phyloP scores from a whole-genome alignment of 2,888 invertebrate genomes.

The Bellardia bayeri region DNA sequence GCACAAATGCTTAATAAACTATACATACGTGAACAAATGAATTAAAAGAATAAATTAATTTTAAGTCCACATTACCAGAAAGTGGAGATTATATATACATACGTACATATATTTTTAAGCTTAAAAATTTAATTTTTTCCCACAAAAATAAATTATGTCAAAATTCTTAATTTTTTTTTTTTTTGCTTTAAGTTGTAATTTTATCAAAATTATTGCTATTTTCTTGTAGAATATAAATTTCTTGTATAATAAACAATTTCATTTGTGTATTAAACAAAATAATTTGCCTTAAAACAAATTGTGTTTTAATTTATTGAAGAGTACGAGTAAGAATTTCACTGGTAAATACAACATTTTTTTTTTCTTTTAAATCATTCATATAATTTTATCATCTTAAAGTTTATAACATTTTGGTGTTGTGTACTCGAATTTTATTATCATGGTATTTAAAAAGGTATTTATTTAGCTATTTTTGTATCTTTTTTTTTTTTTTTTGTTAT shows the following conservation, averaged over 20 bases:
- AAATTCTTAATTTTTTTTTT: slow-evolving; percentile 61
- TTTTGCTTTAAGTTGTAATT: slow-evolving; percentile 60
- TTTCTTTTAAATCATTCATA: slow-evolving; percentile 28
- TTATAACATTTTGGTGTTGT: slow-evolving; percentile 62
- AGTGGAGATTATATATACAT: slow-evolving; percentile 80
- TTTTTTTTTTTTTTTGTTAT: slow-evolving; percentile 13
- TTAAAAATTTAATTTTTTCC: slow-evolving; percentile 1
- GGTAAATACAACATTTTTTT: slow-evolving; percentile 57
- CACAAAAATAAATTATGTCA: slow-evolving; percentile 5
- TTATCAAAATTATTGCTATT: slow-evolving; percentile 32
- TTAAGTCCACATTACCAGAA: slow-evolving; percentile 78
- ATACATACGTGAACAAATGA: background rate
- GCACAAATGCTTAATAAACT: slow-evolving; percentile 56
- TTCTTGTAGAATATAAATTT: slow-evolving; percentile 58
- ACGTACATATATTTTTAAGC: slow-evolving; percentile 13
- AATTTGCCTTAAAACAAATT: slow-evolving; percentile 73
- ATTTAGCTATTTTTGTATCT: background rate
- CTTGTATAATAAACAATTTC: slow-evolving; percentile 47
- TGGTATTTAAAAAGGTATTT: slow-evolving; percentile 55
- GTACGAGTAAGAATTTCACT: slow-evolving; percentile 54
- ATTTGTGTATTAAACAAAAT: slow-evolving; percentile 44
- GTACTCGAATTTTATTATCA: slow-evolving; percentile 28
- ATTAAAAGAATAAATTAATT: slow-evolving; percentile 13
- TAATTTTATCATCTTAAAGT: slow-evolving; percentile 10
- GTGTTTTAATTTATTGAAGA: slow-evolving; percentile 75